Evolutionary conservation across 2,888 invertebrate genomes (phyloP).

Genomic region (Loripinus fragilis): DNA sequence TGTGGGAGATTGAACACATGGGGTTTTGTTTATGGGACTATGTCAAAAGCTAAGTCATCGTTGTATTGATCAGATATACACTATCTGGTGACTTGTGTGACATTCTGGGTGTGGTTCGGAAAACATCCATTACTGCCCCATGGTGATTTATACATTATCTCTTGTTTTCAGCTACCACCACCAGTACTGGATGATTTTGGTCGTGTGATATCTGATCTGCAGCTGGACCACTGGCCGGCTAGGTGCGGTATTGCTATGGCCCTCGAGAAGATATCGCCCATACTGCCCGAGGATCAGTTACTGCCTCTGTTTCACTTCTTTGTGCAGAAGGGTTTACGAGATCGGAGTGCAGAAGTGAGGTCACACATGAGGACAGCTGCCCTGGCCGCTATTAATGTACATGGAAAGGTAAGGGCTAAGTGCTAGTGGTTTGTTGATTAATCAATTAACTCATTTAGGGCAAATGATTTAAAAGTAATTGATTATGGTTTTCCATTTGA

Average conservation of each 20-base stretch:
- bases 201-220: conserved; percentile 90
- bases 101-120: too few relatives aligned
- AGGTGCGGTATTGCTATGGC: conserved; percentile 94
- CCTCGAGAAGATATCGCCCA: conserved; percentile 90
- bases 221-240: conserved; percentile 95
- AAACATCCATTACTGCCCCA: too few relatives aligned
- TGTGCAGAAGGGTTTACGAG: conserved; percentile 93
- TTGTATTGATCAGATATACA: too few relatives aligned
- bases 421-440: too few relatives aligned
- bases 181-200: conserved; percentile 93
- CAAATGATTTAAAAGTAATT: too few relatives aligned
- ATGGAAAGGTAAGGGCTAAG: conserved; percentile 89
- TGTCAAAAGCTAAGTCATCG: too few relatives aligned
- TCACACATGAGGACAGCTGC: conserved; percentile 97
- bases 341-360: conserved; percentile 92
- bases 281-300: conserved; percentile 89
- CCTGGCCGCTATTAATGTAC: conserved; percentile 94
- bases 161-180: conserved; percentile 82
- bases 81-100: too few relatives aligned
- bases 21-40: too few relatives aligned
- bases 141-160: too few relatives aligned
- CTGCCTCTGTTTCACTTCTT: conserved; percentile 84
- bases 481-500: too few relatives aligned
- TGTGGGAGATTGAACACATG: too few relatives aligned
- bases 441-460: too few relatives aligned